Evolutionary conservation across 2,888 invertebrate species (phyloP).

Genomic region (Eristalis intricaria): DNA sequence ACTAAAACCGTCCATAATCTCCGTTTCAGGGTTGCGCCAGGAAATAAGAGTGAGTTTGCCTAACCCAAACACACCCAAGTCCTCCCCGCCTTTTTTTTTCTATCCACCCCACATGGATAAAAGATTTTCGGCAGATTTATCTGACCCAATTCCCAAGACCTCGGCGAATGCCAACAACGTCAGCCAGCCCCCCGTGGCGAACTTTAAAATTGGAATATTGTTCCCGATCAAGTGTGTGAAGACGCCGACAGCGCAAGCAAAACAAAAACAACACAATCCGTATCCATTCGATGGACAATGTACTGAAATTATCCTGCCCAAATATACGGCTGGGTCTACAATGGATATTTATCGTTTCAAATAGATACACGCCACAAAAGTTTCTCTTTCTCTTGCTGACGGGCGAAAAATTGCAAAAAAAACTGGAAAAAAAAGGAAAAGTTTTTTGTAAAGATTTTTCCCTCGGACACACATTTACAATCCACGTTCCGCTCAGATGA

Average conservation of each 20-base stretch:
- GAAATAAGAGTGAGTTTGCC: neutral
- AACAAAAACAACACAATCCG: neutral
- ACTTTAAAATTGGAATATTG: conserved; percentile 56
- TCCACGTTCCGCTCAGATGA: conserved; percentile 58
- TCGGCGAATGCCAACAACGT: neutral
- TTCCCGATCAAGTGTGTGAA: conserved; percentile 12
- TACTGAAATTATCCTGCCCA: conserved; percentile 52
- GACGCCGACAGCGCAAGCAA: neutral
- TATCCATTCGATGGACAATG: conserved; percentile 53
- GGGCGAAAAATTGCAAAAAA: conserved; percentile 7
- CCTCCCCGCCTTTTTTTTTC: conserved; percentile 7
- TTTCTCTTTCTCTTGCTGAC: conserved; percentile 29
- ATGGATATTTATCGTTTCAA: conserved; percentile 67
- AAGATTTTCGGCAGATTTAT: conserved; percentile 33
- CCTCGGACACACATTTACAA: conserved; percentile 61
- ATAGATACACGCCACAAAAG: conserved; percentile 60
- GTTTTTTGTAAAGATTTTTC: conserved; percentile 39
- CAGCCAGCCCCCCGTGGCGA: neutral
- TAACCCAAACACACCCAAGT: conserved; percentile 18
- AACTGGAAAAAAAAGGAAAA: conserved; percentile 3
- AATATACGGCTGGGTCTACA: conserved; percentile 52
- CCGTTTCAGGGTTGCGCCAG: conserved; percentile 8
- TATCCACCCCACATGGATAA: conserved; percentile 17
- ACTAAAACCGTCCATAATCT: neutral
- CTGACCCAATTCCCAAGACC: conserved; percentile 32